Conservation (phyloP, 2,888 invertebrate genomes). For the Perdita meconis region DNA sequence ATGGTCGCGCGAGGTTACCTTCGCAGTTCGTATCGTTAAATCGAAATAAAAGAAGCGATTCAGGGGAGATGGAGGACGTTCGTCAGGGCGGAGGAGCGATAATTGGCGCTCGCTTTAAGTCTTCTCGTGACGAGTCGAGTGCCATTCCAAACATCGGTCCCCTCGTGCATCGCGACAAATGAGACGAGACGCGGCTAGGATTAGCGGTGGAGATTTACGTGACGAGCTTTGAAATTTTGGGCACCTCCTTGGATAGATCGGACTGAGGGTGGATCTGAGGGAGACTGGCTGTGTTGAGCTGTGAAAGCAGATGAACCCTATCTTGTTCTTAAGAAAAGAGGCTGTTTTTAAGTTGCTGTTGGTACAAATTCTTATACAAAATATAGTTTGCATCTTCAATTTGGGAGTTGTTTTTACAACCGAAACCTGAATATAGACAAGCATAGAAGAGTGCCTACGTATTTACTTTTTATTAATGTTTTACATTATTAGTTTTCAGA, state of each 20-base stretch:
- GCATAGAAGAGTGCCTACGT: too few relatives aligned
- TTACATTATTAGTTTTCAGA: too few relatives aligned
- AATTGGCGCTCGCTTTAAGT: conserved; percentile 63
- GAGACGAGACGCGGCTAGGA: conserved; percentile 29
- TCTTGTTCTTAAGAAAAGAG: not conserved
- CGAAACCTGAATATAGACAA: too few relatives aligned
- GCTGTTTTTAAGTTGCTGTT: conserved; percentile 19
- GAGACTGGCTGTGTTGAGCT: too few relatives aligned
- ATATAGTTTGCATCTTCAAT: too few relatives aligned
- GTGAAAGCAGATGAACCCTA: too few relatives aligned
- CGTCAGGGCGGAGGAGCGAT: conserved; percentile 55
- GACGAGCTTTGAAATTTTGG: not conserved
- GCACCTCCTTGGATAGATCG: not conserved
- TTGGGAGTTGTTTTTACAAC: too few relatives aligned
- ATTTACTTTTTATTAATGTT: too few relatives aligned
- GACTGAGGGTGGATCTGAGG: not conserved
- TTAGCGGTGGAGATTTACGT: not conserved
- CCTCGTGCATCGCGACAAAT: conserved; percentile 61
- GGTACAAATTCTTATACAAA: too few relatives aligned
- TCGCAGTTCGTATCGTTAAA: conserved; percentile 44
- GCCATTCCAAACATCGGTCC: conserved; percentile 59
- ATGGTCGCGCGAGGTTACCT: conserved; percentile 56
- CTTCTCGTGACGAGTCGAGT: conserved; percentile 35
- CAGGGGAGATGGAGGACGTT: conserved; percentile 12
- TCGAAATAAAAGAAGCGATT: conserved; percentile 50